Evolutionary conservation across 2,888 invertebrate genomes (phyloP), one percentile per base, ranked within the genome.

Genomic region (Parelbella ahira): DNA sequence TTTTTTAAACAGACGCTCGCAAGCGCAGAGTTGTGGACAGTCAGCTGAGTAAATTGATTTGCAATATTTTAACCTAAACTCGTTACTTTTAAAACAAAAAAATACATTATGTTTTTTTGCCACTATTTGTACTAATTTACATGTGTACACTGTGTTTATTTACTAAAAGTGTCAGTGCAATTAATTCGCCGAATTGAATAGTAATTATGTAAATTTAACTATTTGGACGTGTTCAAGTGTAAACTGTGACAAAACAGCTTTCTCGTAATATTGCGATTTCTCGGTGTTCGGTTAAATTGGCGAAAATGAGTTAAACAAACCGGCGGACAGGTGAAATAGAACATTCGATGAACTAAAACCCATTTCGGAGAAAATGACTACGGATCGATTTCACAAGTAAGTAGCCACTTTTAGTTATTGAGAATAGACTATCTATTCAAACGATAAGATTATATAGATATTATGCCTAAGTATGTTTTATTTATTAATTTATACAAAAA

Each of bases 341-440:
- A 34, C 39, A 33, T 30, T 44, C 44, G 18, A 28, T 18, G 9
- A 48, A 46, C 29, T 27, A 21, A 33, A 47, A 41, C 30, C 10
- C 13, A 12, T 28, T 25, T 30, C 28, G 8, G 29, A 19, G 49
- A 76, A 70, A 68, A 90, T 90, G 90, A 86, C 89, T 56, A 90
- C 90, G 29, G 89, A 90, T 70, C 83, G 90, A 70, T 90, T 89
- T 70, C 90, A 90, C 70, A 90, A 90, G 90, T 90, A 76, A 88
- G 90, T 89, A 53, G 13, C 45, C 47, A 46, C 33, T 23, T 44
- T 13, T 27, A 42, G 37, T 36, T 48, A 43, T 29, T 47, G 53
- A 37, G 39, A 51, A 50, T 49, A 42, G 23, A 32, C 43, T 50
- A 52, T 49, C 54, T 53, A 50, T 50, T 43, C 44, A 44, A 44